Conservation (phyloP, 2,888 invertebrate species). For the Drosophila pegasa region DNA sequence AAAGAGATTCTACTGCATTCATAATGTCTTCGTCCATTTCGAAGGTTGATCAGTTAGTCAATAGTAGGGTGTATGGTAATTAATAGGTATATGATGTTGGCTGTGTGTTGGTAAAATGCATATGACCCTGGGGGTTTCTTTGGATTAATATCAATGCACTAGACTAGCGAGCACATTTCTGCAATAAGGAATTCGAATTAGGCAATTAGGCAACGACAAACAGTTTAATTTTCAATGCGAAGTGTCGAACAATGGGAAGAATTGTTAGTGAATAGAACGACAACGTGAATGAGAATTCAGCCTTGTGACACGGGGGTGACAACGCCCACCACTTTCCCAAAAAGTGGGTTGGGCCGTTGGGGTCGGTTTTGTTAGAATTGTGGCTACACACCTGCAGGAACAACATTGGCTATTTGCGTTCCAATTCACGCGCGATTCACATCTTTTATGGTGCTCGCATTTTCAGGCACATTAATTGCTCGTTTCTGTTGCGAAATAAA, state of each 20-base stretch:
- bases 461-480: conserved; percentile 41
- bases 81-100: conserved; percentile 39
- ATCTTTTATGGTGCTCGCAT: conserved; percentile 54
- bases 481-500: conserved; percentile 35
- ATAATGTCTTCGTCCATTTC: conserved; percentile 90
- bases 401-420: conserved; percentile 61
- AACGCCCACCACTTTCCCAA: conserved; percentile 64
- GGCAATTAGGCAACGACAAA: conserved; percentile 25
- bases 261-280: conserved; percentile 35
- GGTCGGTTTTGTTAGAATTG: conserved; percentile 31
- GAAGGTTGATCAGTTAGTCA: conserved; percentile 47
- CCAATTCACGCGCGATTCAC: conserved; percentile 42
- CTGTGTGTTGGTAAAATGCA: conserved; percentile 65
- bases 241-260: conserved; percentile 34
- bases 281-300: conserved; percentile 25
- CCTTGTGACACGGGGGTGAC: conserved; percentile 60
- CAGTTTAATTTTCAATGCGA: conserved; percentile 18
- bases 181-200: conserved; percentile 51
- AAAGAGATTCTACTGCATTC: conserved; percentile 90
- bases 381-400: conserved; percentile 69
- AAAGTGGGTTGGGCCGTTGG: conserved; percentile 51
- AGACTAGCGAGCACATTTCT: conserved; percentile 70
- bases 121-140: conserved; percentile 72
- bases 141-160: conserved; percentile 75
- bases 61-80: conserved; percentile 43